Conservation (phyloP, 2,888 invertebrate species). For the Latrodectus hesperus region DNA sequence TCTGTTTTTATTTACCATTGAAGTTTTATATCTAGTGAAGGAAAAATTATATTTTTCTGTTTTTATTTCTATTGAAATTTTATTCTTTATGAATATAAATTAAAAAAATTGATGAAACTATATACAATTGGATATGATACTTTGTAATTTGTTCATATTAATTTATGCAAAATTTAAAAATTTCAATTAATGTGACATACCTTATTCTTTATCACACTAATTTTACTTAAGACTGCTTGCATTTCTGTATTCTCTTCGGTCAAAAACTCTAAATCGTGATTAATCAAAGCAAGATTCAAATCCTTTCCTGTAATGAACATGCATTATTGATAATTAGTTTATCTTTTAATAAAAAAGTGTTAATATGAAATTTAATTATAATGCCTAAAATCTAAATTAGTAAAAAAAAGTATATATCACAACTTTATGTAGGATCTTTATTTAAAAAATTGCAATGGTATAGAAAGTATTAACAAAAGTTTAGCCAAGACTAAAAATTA, state of each 20-base stretch:
- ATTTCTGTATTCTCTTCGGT: constrained; percentile 58
- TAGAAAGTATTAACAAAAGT: too few relatives aligned
- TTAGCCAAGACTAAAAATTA: too few relatives aligned
- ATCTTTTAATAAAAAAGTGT: too few relatives aligned
- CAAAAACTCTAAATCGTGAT: constrained; percentile 52
- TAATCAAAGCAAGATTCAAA: constrained; percentile 40
- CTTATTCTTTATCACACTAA: constrained; percentile 1
- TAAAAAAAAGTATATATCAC: too few relatives aligned
- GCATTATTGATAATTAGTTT: background rate
- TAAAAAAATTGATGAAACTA: background rate
- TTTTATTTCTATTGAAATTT: too few relatives aligned
- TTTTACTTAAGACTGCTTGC: constrained; percentile 21
- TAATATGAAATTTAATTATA: too few relatives aligned
- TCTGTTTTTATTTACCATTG: too few relatives aligned
- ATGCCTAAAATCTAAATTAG: too few relatives aligned
- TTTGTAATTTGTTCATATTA: background rate
- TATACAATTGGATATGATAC: background rate
- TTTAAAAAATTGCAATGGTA: too few relatives aligned
- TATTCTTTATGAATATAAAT: background rate
- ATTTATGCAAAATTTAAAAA: background rate
- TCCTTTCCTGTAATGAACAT: constrained; percentile 28
- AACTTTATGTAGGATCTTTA: too few relatives aligned
- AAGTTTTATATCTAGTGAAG: too few relatives aligned
- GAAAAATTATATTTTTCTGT: too few relatives aligned
- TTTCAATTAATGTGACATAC: constrained; percentile 5